Conservation (phyloP, 2,888 invertebrate genomes). For the Incurvaria masculella region DNA sequence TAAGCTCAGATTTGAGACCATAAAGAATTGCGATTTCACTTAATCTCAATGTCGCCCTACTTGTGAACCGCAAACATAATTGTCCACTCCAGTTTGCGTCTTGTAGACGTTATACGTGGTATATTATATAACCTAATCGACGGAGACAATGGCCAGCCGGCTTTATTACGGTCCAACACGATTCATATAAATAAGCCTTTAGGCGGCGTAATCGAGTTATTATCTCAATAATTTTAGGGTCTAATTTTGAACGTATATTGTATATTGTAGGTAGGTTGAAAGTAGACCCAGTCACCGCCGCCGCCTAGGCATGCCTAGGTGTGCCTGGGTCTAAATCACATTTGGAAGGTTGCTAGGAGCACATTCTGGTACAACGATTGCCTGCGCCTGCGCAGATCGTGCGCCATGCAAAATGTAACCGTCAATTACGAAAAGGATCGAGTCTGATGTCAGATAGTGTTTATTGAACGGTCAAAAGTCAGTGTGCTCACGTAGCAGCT, state of each 20-base stretch:
- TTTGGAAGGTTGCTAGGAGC: no score
- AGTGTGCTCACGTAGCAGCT: no score
- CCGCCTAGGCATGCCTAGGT: not conserved
- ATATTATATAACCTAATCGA: constrained; percentile 25
- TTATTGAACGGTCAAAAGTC: no score
- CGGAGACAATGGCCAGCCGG: constrained; percentile 32
- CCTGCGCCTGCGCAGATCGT: not conserved
- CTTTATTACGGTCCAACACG: constrained; percentile 25
- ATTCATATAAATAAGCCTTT: not conserved
- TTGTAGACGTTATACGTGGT: no score
- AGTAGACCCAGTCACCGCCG: not conserved
- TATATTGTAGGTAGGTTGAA: no score
- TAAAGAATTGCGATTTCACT: not conserved
- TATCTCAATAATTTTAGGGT: not conserved
- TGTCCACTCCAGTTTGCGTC: not conserved
- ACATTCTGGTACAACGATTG: no score
- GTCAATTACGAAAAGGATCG: not conserved
- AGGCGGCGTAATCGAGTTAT: not conserved
- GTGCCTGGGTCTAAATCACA: not conserved
- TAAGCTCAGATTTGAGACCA: no score
- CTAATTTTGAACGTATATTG: no score
- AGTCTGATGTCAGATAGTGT: no score
- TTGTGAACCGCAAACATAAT: constrained; percentile 32
- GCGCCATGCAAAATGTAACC: not conserved
- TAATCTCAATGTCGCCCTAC: constrained; percentile 49